These are phyloP conservation scores for Julus scanicus DNA, from an alignment of 2,888 invertebrate genomes.

Conservation along the genomic window DNA sequence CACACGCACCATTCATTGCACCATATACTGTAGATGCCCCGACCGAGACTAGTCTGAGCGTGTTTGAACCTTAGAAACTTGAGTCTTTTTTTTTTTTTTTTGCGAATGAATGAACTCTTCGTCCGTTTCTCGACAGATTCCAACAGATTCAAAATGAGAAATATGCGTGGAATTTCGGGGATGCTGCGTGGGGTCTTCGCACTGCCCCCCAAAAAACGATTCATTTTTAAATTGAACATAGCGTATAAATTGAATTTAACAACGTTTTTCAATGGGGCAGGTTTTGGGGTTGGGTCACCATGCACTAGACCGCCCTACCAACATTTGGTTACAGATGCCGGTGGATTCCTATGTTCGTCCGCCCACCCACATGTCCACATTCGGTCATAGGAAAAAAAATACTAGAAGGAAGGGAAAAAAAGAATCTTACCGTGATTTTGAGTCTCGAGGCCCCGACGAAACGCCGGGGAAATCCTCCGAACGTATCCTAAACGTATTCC, in stretches of 20 bases:
- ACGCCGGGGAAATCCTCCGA: not conserved
- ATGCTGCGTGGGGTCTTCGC: constrained; percentile 24
- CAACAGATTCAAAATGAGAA: no score
- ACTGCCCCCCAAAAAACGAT: no score
- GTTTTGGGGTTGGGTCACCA: no score
- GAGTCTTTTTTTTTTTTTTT: not conserved
- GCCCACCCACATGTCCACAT: constrained; percentile 33
- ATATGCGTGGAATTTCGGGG: not conserved
- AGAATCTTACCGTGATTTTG: not conserved
- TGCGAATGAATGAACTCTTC: constrained; percentile 10
- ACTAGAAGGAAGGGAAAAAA: not conserved
- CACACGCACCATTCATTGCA: not conserved
- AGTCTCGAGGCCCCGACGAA: not conserved
- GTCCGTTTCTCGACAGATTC: not conserved
- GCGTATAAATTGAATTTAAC: no score
- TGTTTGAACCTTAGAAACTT: not conserved
- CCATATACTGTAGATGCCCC: not conserved
- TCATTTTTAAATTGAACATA: no score
- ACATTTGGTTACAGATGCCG: no score
- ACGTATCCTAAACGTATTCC: constrained; percentile 19
- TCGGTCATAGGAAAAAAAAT: not conserved
- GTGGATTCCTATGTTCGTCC: not conserved
- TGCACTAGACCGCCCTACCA: no score
- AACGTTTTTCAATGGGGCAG: no score
- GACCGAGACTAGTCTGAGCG: not conserved